Evolutionary conservation across 2,888 invertebrate genomes (phyloP).

Genomic region (Scotopteryx bipunctaria): DNA sequence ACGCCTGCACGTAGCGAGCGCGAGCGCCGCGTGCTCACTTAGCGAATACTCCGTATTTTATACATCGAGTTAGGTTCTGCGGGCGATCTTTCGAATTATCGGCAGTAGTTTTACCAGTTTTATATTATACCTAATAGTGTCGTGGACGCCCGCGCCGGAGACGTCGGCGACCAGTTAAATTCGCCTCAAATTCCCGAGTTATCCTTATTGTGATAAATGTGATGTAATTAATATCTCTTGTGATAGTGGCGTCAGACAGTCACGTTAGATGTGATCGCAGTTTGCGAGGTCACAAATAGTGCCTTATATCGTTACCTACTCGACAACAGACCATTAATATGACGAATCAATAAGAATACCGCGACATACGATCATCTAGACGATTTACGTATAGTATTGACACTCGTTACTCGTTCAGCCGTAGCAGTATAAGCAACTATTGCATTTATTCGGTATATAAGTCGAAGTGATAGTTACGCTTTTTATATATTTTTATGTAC

Average conservation of each 20-base stretch:
- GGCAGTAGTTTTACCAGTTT: constrained; percentile 24
- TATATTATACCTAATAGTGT: constrained; percentile 26
- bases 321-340: constrained; percentile 45
- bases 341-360: constrained; percentile 48
- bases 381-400: constrained; percentile 67
- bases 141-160: constrained; percentile 29
- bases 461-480: constrained; percentile 76
- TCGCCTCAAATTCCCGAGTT: constrained; percentile 59
- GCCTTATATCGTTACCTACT: constrained; percentile 68
- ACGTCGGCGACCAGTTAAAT: constrained; percentile 38
- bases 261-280: constrained; percentile 74
- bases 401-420: constrained; percentile 54
- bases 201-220: constrained; percentile 79
- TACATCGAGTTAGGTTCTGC: constrained; percentile 44
- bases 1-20: constrained; percentile 72
- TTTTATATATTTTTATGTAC: constrained; percentile 71
- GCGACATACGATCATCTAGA: constrained; percentile 52
- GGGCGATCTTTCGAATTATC: constrained; percentile 41
- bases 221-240: constrained; percentile 77
- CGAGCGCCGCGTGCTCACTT: constrained; percentile 23
- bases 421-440: constrained; percentile 66
- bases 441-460: constrained; percentile 77
- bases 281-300: constrained; percentile 52
- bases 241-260: constrained; percentile 79
- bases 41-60: constrained; percentile 54